These are phyloP conservation scores for Drosophila stalkeri DNA, from an alignment of 2,888 invertebrate species.

Conservation along the genomic window DNA sequence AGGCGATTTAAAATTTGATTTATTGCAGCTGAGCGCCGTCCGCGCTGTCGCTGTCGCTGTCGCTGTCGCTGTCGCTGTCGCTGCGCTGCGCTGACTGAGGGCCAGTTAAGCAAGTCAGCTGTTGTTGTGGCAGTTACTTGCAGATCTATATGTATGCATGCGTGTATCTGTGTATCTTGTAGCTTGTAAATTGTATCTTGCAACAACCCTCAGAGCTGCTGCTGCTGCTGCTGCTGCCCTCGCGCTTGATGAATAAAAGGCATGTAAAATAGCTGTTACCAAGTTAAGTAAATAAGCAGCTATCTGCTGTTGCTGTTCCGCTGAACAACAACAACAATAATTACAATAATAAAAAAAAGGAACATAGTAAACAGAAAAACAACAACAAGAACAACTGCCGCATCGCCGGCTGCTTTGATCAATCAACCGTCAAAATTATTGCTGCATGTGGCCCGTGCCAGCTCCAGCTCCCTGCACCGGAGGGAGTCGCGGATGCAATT, in stretches of 20 bases:
- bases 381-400: conserved; percentile 31
- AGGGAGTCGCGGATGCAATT: conserved; percentile 74
- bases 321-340: conserved; percentile 39
- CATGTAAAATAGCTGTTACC: conserved; percentile 62
- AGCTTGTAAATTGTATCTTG: conserved; percentile 31
- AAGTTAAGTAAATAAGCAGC: conserved; percentile 52
- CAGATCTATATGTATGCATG: conserved; percentile 13
- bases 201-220: conserved; percentile 25
- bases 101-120: conserved; percentile 53
- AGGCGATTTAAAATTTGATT: conserved; percentile 76
- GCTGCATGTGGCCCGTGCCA: conserved; percentile 66
- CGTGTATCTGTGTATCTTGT: conserved; percentile 26
- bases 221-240: conserved; percentile 1
- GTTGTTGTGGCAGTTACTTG: conserved; percentile 37
- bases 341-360: conserved; percentile 15
- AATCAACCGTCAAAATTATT: conserved; percentile 82
- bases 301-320: conserved; percentile 21
- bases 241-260: conserved; percentile 31
- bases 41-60: background rate
- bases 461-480: conserved; percentile 18
- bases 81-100: conserved; percentile 4
- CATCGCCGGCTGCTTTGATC: conserved; percentile 74
- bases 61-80: too few relatives aligned
- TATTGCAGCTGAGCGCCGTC: conserved; percentile 58
- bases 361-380: conserved; percentile 16